Conservation (phyloP, 2,888 invertebrate genomes). For the Tetrapedia diversipes region DNA sequence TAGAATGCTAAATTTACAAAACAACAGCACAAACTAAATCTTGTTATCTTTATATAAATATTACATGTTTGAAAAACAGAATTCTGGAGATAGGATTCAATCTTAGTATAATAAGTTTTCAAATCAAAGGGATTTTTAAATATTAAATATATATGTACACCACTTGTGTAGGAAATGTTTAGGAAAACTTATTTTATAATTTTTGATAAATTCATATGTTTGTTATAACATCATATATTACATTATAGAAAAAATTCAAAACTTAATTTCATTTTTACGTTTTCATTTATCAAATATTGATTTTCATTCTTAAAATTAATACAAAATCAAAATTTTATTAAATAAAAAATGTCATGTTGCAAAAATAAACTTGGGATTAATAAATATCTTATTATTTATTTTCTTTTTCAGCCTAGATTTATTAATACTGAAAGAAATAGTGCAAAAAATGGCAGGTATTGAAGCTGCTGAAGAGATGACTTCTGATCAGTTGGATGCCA, state of each 20-base stretch:
- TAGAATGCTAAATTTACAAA: neutral
- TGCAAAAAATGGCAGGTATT: constrained; percentile 99
- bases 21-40: neutral
- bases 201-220: neutral
- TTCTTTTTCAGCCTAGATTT: constrained; percentile 90
- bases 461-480: constrained; percentile 99
- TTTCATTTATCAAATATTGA: neutral
- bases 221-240: neutral
- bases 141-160: too few species aligned
- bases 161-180: too few species aligned
- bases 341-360: neutral
- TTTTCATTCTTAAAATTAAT: neutral
- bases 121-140: neutral
- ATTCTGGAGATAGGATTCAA: neutral
- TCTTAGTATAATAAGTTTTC: neutral
- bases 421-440: constrained; percentile 97
- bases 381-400: constrained; percentile 40
- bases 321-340: too few species aligned
- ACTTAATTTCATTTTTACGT: neutral
- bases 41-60: neutral
- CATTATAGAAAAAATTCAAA: neutral
- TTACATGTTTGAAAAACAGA: constrained; percentile 1
- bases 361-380: neutral
- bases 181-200: neutral
- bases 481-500: constrained; percentile 96